phyloP scores from a whole-genome alignment of 2,888 invertebrate species.

The Malthinus flaveolus region DNA sequence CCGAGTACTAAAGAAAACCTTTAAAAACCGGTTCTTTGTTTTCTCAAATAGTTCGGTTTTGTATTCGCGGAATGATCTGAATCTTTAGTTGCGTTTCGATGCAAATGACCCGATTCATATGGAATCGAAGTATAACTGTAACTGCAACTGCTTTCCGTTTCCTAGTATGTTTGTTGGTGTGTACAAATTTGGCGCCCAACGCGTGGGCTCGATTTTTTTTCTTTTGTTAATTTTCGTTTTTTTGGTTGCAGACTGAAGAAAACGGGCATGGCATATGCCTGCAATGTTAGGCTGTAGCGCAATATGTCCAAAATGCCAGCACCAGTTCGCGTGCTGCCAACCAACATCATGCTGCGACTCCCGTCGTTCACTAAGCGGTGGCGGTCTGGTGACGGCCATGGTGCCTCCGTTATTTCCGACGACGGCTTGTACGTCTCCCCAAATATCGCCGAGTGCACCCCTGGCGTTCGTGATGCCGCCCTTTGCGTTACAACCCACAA shows the following conservation, averaged over 20 bases:
- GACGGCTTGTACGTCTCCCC: slow-evolving; percentile 45
- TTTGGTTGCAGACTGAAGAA: slow-evolving; percentile 43
- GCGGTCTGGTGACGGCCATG: slow-evolving; percentile 45
- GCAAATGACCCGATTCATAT: slow-evolving; percentile 9
- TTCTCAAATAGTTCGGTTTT: too few species aligned
- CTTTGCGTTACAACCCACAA: slow-evolving; percentile 33
- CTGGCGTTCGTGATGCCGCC: slow-evolving; percentile 54
- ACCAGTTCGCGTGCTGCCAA: slow-evolving; percentile 60
- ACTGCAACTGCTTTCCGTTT: slow-evolving; percentile 1
- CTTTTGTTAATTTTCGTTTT: slow-evolving; percentile 6
- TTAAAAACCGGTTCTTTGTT: too few species aligned
- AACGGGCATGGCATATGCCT: slow-evolving; percentile 52
- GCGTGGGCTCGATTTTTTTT: neutral
- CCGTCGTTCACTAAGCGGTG: slow-evolving; percentile 48
- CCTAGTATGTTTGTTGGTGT: neutral
- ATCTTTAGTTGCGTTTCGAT: neutral
- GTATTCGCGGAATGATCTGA: too few species aligned
- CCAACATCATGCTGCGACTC: slow-evolving; percentile 43
- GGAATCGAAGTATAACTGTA: slow-evolving; percentile 8
- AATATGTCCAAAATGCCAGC: slow-evolving; percentile 71
- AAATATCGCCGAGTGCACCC: slow-evolving; percentile 49
- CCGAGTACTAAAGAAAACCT: too few species aligned
- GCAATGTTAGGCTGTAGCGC: slow-evolving; percentile 61
- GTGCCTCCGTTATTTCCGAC: slow-evolving; percentile 19
- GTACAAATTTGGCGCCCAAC: neutral